Base-by-base conservation (phyloP, 1,140 invertebrate species). In the Propsilocerus akamusi region DNA sequence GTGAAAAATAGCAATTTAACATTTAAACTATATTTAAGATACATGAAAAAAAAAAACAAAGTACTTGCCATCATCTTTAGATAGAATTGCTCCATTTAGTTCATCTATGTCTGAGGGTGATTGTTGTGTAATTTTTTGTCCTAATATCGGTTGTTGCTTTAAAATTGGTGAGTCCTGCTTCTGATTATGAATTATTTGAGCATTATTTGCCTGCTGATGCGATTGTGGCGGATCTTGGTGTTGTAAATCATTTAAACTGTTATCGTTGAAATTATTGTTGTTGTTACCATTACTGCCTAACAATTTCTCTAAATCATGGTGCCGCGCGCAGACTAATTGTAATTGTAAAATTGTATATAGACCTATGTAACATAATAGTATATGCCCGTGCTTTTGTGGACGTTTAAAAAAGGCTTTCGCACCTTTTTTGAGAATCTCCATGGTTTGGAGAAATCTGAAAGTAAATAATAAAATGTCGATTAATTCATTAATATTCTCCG, bases 341-440 rank as follows among this genome's bases (percentile, higher is more conserved):
- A 41, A 41, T 41, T 41, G 34, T 41, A 41, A 41, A 41, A 41
- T 17, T 41, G 34, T 41, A 41, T 41, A 41, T 41, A 41, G 14
- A 17, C 34, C 34, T 41, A 41, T 41, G 14, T 17, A 17, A 41
- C 17, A 41, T 6, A 41, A 20, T 41, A 17, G 14, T 41, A 41
- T 41, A 17, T 41, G 34, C 14, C 34, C 12, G 34, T 41, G 34
- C 34, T 41, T 41, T 20, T 41, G n/a, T 41, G 34, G 34, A 41
- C 34, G 34, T 41, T 41, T 41, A 41, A 41, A 41, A 41, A 41
- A 41, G 34, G 34, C 34, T 41, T 17, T 17, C n/a, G 17, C 34
- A 41, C 34, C 34, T 41, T 41, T 41, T 41, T 41, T 17, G 22
- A 41, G 14, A 41, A 41, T 41, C 34, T 41, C 34, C 34, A 41